Evolutionary conservation across 2,113 vertebrate genomes (phyloP).

Genomic region (Promerops cafer): DNA sequence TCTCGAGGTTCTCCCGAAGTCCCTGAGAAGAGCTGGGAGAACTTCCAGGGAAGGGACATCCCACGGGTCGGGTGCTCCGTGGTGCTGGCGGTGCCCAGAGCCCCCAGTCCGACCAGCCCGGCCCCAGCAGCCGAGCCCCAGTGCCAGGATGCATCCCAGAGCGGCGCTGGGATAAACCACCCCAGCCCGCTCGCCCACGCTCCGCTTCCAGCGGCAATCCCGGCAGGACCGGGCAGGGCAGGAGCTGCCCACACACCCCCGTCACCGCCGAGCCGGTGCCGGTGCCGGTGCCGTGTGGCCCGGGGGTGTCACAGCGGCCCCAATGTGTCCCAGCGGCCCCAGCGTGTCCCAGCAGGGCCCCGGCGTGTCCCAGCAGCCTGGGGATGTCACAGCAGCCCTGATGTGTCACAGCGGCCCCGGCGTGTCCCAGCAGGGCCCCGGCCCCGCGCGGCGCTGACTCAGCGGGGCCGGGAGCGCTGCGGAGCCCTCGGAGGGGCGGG

Average conservation of each 20-base stretch:
- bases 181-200: rapidly evolving
- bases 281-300: not conserved
- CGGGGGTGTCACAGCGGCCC: not conserved
- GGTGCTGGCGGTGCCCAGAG: not conserved
- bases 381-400: not conserved
- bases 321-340: not conserved
- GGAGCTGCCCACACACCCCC: not conserved
- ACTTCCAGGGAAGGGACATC: not conserved
- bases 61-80: rapidly evolving
- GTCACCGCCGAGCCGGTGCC: not conserved
- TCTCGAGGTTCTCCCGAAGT: not conserved
- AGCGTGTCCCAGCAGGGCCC: not conserved
- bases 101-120: not conserved
- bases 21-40: not conserved
- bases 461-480: too few species aligned
- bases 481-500: not conserved
- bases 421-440: not conserved
- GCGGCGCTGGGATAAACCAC: not conserved
- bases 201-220: not conserved
- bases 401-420: not conserved
- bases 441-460: not conserved
- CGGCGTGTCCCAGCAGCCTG: too few species aligned
- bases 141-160: rapidly evolving
- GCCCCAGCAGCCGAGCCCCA: too few species aligned
- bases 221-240: not conserved